A percentile compares a stretch with the other conserved stretches of the same genome.
Evolutionary conservation across 2,113 vertebrate genomes (phyloP).

Genomic region (Lepus timidus): DNA sequence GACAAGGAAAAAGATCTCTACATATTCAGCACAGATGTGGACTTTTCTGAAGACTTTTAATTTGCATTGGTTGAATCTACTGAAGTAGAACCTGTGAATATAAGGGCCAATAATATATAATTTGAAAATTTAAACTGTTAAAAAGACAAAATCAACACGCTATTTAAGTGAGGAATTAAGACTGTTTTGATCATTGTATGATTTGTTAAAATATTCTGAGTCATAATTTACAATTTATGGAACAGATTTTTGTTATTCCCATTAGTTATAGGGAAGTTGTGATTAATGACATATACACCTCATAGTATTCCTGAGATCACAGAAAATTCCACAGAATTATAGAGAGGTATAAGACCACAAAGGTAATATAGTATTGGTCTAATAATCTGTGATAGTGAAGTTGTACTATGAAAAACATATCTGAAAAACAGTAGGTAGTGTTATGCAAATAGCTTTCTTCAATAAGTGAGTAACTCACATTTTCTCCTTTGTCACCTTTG

Average conservation of each 20-base stretch:
- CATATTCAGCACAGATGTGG: no score
- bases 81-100: no score
- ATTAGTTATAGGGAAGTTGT: not conserved
- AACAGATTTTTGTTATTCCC: not conserved
- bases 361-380: not conserved
- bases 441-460: not conserved
- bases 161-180: not conserved
- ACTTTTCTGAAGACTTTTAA: no score
- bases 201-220: not conserved
- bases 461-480: constrained; percentile 88
- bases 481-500: constrained; percentile 98
- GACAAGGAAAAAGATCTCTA: no score
- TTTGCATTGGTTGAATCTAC: no score
- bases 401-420: constrained; percentile 12
- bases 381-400: not conserved
- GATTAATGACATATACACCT: not conserved
- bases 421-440: not conserved
- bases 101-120: not conserved
- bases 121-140: not conserved
- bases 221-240: not conserved
- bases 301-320: not conserved
- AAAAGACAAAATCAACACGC: not conserved
- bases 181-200: not conserved
- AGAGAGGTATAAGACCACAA: not conserved
- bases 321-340: not conserved